Evolutionary conservation across 2,113 vertebrate genomes (phyloP), one percentile per base, ranked within the genome.

Genomic region (Microcebus murinus): DNA sequence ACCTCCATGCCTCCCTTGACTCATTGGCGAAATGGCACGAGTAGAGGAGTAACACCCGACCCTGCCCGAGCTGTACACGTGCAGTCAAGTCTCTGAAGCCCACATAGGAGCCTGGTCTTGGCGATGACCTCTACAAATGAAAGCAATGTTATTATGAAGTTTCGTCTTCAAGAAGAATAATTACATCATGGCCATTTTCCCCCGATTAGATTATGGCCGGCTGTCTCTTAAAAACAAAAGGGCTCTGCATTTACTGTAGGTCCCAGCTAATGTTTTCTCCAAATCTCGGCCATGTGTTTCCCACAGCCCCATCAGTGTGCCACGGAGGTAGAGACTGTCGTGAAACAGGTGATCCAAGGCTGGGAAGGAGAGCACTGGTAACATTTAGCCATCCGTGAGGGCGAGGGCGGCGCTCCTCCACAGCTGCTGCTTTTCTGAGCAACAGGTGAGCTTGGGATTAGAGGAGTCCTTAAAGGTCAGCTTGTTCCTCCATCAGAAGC

Each of bases 161-260:
- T 92, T 97, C 77, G 57, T 92, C 90, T 81, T 96, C 85, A 63
- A 90, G 55, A 92, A 87, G 88, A 95, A 67, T 73, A 90, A 74
- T 94, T 95, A 96, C 45, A 68, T 93, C 94, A 90, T 13, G 18
- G 63, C 55, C 42, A 73, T 94, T 95, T 81, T 94, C 94, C 90
- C 42, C 50, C 29, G 80, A 82, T 96, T 94, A 90, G 70, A 92
- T 92, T 68, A 96, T 52, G 59, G 52, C 73, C 82, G 88, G 73
- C 48, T 94, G 87, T 77, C 92, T 94, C 48, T 67, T 36, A 39
- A 20, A 71, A 85, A 70, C 20, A 42, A 88, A 55, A 39, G 11
- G 34, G 50, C 50, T 45, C 36, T 55, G 27, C 13, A 50, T 87
- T 93, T 95, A 81, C 83, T 45, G 17, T 68, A 81, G 65, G 52